A percentile compares a stretch with the other conserved stretches of the same genome.
Conservation (phyloP, 2,888 invertebrate genomes). For the Noctua fimbriata region DNA sequence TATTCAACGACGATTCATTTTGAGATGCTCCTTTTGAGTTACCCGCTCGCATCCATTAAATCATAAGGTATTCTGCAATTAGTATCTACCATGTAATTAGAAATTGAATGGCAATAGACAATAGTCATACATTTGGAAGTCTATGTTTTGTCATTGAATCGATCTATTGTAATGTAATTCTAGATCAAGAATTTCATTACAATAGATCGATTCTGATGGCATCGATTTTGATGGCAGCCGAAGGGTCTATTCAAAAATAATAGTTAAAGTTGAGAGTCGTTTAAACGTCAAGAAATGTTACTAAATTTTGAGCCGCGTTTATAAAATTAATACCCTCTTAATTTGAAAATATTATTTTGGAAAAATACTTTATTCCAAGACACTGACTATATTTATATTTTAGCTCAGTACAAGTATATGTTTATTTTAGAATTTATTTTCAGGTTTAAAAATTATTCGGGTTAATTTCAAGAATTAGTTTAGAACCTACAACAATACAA, state of each 20-base stretch:
- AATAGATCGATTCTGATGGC: too few species aligned
- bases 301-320: not conserved
- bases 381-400: not conserved
- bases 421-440: too few species aligned
- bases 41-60: slow-evolving; percentile 62
- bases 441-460: not conserved
- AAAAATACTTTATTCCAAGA: not conserved
- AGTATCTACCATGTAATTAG: slow-evolving; percentile 41
- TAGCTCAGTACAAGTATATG: too few species aligned
- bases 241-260: not conserved
- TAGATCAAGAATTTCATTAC: too few species aligned
- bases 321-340: too few species aligned
- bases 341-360: not conserved
- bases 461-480: not conserved
- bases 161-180: not conserved
- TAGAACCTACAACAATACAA: not conserved
- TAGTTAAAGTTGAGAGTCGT: not conserved
- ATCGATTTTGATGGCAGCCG: not conserved
- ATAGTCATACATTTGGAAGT: not conserved
- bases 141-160: not conserved
- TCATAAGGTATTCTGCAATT: slow-evolving; percentile 47
- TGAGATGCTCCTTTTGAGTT: slow-evolving; percentile 66
- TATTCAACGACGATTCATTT: slow-evolving; percentile 74
- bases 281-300: not conserved
- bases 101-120: slow-evolving; percentile 30